phyloP scores from a whole-genome alignment of 2,113 vertebrate species.

The Pipa parva region DNA sequence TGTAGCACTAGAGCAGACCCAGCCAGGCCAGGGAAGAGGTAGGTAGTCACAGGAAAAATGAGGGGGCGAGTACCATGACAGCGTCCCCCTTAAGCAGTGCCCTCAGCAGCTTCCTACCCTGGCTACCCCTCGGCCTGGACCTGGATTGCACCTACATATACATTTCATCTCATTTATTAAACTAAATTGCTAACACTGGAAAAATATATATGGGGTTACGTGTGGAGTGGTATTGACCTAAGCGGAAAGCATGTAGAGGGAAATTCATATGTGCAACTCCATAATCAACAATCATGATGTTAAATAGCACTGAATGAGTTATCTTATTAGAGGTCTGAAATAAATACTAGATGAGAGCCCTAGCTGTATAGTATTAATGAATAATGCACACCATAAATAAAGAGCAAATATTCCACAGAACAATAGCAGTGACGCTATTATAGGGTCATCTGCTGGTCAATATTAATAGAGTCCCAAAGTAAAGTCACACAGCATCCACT shows the following conservation, averaged over 20 bases:
- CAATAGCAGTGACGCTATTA: background rate
- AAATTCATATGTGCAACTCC: background rate
- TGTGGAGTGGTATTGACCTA: background rate
- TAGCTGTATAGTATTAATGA: background rate
- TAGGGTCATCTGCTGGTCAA: slow-evolving; percentile 1
- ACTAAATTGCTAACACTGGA: no score
- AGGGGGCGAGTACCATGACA: no score
- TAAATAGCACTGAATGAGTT: background rate
- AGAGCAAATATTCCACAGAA: background rate
- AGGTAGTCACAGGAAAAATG: no score
- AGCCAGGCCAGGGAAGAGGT: no score
- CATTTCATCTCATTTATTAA: no score
- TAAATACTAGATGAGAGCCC: background rate
- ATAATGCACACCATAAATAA: background rate
- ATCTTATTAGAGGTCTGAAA: background rate
- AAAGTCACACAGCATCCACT: background rate
- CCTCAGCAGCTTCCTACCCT: no score
- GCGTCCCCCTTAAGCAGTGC: no score
- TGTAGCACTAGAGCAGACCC: no score
- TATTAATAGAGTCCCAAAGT: background rate
- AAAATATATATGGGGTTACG: no score
- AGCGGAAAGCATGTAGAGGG: background rate
- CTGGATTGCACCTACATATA: no score
- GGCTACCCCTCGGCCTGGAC: no score
- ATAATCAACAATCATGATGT: background rate